Base-by-base conservation (phyloP, 2,888 invertebrate genomes). In the Hypsopygia costalis region DNA sequence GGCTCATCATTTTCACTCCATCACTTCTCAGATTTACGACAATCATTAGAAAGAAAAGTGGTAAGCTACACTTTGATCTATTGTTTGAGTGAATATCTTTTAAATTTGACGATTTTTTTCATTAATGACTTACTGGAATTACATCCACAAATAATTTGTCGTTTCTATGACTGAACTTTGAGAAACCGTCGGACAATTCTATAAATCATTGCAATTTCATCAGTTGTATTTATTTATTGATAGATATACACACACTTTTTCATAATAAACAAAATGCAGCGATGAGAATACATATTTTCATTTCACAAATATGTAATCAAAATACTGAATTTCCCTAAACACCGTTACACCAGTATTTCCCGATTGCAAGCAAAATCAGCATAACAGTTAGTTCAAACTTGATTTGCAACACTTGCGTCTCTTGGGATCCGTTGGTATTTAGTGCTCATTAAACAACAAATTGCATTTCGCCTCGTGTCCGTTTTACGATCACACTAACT, bases 401-500 rank as follows among this genome's bases (percentile, higher is more conserved):
- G 25, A 25, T 29, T 12, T 10, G 28, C 30, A n/a, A 11, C 8
- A 25, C 1, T 20, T 20, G 7, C n/a, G 11, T 29, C 20, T 22
- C 29, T 21, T 29, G 36, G 9, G 6, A 29, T 9, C 30, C 11
- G n/a, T 41, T 33, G 40, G 32, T 37, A 43, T 42, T 47, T 49
- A 46, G 49, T 41, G 40, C 43, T 49, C 44, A 36, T 52, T 35
- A 40, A 52, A 52, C 51, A 50, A 51, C 52, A 51, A 55, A 54
- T 54, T 59, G 66, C 68, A 60, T 57, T 71, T 75, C 63, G 70
- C 62, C 54, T 59, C 51, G 55, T 58, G 66, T 70, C 63, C 62
- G 60, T 65, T 79, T 76, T 71, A 77, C 73, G 69, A 73, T 52
- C 52, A 35, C 51, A 55, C 66, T 70, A 74, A 68, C 71, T 56